A percentile compares a stretch with the other conserved stretches of the same genome.
Conservation (phyloP, 2,888 invertebrate genomes). For the Bhutanitis thaidina region DNA sequence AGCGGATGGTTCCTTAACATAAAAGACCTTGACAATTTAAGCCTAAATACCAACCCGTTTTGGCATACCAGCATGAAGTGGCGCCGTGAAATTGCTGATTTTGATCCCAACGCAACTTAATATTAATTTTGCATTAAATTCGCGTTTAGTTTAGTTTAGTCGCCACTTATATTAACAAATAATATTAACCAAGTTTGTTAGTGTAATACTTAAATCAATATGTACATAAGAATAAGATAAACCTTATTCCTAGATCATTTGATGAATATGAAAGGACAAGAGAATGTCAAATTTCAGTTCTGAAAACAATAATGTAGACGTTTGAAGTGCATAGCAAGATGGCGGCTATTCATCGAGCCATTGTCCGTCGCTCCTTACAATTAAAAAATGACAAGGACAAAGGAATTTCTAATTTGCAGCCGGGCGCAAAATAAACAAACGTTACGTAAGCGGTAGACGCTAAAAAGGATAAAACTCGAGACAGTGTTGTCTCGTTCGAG, state of each 20-base stretch:
- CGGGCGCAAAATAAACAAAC: slow-evolving; percentile 64
- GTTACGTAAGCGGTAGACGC: slow-evolving; percentile 54
- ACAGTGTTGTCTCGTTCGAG: slow-evolving; percentile 50
- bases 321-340: slow-evolving; percentile 30
- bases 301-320: slow-evolving; percentile 1
- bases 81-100: no score
- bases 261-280: neutral
- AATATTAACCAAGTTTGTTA: no score
- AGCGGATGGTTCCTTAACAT: no score
- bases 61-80: no score
- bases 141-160: no score
- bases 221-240: no score
- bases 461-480: slow-evolving; percentile 46
- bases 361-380: slow-evolving; percentile 60
- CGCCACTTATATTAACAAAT: no score
- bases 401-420: slow-evolving; percentile 71
- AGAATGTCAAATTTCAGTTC: neutral
- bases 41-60: no score
- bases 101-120: no score
- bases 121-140: no score
- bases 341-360: slow-evolving; percentile 23
- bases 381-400: slow-evolving; percentile 63
- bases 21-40: no score
- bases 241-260: neutral
- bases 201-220: no score